Evolutionary conservation across 2,888 invertebrate species (phyloP).

Genomic region (Epirrhoe tristata): DNA sequence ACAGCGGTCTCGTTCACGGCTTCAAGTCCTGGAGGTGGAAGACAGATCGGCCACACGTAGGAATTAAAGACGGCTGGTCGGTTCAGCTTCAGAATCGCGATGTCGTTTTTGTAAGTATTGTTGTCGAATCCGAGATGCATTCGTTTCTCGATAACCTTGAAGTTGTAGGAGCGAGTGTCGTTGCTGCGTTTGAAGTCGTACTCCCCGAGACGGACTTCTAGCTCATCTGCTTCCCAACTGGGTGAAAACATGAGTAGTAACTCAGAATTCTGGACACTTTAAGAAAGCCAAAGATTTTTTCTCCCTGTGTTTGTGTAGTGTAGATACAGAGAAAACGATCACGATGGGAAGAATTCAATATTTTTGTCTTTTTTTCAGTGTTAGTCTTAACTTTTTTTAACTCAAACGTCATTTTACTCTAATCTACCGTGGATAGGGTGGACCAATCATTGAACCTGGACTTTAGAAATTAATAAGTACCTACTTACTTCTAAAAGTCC

Average conservation of each 20-base stretch:
- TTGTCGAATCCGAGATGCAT: slow-evolving; percentile 89
- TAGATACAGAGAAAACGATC: no score
- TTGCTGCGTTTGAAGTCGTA: slow-evolving; percentile 89
- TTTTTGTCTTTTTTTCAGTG: no score
- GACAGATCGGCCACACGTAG: slow-evolving; percentile 94
- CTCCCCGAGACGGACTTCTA: slow-evolving; percentile 91
- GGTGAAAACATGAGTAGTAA: neutral
- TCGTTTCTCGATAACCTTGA: slow-evolving; percentile 87
- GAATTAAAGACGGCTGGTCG: slow-evolving; percentile 89
- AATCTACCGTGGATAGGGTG: no score
- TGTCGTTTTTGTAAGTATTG: slow-evolving; percentile 90
- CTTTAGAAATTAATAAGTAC: no score
- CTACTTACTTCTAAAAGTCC: no score
- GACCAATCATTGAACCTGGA: no score
- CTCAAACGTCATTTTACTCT: no score
- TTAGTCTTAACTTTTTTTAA: no score
- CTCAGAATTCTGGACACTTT: no score
- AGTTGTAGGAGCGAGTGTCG: slow-evolving; percentile 90
- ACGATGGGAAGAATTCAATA: no score
- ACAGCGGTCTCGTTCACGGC: slow-evolving; percentile 87
- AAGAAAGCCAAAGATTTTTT: neutral
- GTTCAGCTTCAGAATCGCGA: slow-evolving; percentile 89
- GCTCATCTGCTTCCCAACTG: slow-evolving; percentile 85
- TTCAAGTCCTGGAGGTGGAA: slow-evolving; percentile 88
- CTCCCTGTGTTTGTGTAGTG: no score